Evolutionary conservation across 2,888 invertebrate genomes (phyloP).

Genomic region (Eilema griseolum): DNA sequence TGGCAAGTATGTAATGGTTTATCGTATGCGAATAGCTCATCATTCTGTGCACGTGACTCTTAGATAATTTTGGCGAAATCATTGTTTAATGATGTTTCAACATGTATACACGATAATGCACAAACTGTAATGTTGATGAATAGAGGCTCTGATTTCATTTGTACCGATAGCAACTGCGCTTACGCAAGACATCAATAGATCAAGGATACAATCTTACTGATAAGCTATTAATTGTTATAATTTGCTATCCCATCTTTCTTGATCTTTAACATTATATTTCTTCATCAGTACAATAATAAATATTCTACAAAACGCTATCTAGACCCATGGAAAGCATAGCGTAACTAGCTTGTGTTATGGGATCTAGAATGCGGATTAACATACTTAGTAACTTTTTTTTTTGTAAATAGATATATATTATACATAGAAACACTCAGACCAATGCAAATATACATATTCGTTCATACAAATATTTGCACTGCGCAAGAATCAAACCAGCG

Average conservation of each 20-base stretch:
- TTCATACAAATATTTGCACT: too few species aligned
- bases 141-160: background rate
- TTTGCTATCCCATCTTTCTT: background rate
- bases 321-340: too few species aligned
- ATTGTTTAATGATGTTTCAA: conserved; percentile 21
- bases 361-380: too few species aligned
- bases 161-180: background rate
- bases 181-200: background rate
- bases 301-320: too few species aligned
- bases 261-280: background rate
- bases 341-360: too few species aligned
- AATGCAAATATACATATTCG: too few species aligned
- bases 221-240: background rate
- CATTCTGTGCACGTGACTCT: conserved; percentile 33
- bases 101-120: background rate
- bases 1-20: conserved; percentile 5
- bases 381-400: too few species aligned
- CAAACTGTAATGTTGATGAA: background rate
- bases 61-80: conserved; percentile 40
- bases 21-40: conserved; percentile 16
- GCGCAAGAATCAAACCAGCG: too few species aligned
- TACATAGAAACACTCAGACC: too few species aligned
- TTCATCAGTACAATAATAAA: background rate
- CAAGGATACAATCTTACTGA: background rate
- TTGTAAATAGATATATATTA: too few species aligned